Evolutionary conservation across 2,113 vertebrate genomes (phyloP).

Genomic region (Orthonyx spaldingii): DNA sequence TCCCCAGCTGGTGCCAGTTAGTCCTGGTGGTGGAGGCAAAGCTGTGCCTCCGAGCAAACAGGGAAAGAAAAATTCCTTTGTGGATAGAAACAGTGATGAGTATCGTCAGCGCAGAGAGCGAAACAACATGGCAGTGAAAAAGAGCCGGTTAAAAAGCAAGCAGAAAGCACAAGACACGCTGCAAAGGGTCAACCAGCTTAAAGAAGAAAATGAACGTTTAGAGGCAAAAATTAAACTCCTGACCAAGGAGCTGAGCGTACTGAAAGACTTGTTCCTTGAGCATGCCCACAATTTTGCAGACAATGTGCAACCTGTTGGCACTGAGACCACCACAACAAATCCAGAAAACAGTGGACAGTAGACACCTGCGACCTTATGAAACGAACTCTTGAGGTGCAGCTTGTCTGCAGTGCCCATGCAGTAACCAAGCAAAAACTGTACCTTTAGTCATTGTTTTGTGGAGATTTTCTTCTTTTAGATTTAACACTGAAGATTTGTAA

Average conservation of each 20-base stretch:
- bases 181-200: conserved; percentile 95
- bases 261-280: conserved; percentile 98
- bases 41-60: conserved; percentile 83
- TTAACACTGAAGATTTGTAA: conserved; percentile 68
- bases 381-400: not conserved
- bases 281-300: conserved; percentile 96
- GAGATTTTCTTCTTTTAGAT: conserved; percentile 40
- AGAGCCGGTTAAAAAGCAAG: conserved; percentile 96
- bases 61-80: conserved; percentile 78
- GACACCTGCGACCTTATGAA: not conserved
- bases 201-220: conserved; percentile 97
- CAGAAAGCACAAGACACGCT: conserved; percentile 96
- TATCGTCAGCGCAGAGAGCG: conserved; percentile 90
- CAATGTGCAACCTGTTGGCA: conserved; percentile 82
- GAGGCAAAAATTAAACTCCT: conserved; percentile 98
- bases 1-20: conserved; percentile 82
- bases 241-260: conserved; percentile 94
- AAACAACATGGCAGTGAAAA: conserved; percentile 98
- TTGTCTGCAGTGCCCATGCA: not conserved
- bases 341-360: conserved; percentile 66
- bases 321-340: conserved; percentile 65
- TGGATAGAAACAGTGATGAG: conserved; percentile 92
- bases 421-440: not conserved
- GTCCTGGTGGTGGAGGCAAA: conserved; percentile 82
- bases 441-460: conserved; percentile 8